These are phyloP conservation scores for Sphaerodactylus townsendi DNA, from an alignment of 2,113 vertebrate species.

Conservation along the genomic window DNA sequence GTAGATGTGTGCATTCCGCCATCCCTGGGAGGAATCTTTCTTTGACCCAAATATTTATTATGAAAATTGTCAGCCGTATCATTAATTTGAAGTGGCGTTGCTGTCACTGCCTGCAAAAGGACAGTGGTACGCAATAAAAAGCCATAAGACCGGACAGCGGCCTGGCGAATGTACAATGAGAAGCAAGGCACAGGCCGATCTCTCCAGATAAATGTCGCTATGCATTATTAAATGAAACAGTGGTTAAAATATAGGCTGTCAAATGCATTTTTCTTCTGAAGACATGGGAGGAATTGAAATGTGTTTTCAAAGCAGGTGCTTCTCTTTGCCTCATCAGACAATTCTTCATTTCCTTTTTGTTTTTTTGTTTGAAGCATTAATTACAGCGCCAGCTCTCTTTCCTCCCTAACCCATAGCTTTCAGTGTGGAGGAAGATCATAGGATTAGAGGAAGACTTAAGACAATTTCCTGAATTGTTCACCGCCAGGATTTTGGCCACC, in stretches of 20 bases:
- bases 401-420: constrained; percentile 29
- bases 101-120: constrained; percentile 8
- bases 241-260: constrained; percentile 60
- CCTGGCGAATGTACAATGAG: constrained; percentile 33
- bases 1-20: background rate
- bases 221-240: constrained; percentile 69
- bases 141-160: constrained; percentile 16
- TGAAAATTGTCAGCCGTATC: background rate
- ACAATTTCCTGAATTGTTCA: constrained; percentile 22
- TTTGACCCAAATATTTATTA: constrained; percentile 4
- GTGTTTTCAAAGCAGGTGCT: constrained; percentile 55
- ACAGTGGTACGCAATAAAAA: background rate
- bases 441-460: constrained; percentile 6
- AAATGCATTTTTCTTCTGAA: constrained; percentile 59
- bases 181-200: constrained; percentile 26
- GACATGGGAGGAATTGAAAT: constrained; percentile 52
- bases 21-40: background rate
- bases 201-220: constrained; percentile 59
- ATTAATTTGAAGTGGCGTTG: background rate
- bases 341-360: constrained; percentile 40
- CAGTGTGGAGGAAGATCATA: constrained; percentile 43
- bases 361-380: constrained; percentile 56
- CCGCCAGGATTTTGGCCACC: background rate
- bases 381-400: constrained; percentile 33
- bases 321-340: constrained; percentile 32